Conservation (phyloP, 23 tunicate species). For the Styela clava region DNA sequence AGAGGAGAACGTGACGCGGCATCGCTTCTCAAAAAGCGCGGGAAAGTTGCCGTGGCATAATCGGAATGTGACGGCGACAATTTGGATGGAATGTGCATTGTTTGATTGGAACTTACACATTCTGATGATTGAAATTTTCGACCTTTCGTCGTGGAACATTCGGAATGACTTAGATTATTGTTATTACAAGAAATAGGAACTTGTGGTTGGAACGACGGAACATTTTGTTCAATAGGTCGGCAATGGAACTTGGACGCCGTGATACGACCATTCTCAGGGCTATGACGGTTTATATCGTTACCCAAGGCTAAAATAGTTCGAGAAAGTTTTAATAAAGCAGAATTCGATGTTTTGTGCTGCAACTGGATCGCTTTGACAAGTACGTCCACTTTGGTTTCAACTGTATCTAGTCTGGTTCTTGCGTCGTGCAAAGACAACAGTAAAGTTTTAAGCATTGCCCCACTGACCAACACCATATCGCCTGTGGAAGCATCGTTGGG, state of each 20-base stretch:
- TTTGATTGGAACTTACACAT: neutral
- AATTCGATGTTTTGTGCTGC: conserved; percentile 33
- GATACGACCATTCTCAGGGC: neutral
- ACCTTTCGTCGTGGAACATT: neutral
- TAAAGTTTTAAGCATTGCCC: conserved; percentile 37
- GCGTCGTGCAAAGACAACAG: conserved; percentile 47
- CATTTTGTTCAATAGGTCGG: neutral
- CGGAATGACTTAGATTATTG: neutral
- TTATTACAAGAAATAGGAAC: conserved; percentile 5
- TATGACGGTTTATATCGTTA: neutral
- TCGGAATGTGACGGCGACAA: neutral
- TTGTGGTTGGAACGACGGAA: neutral
- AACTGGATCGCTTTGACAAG: conserved; percentile 36
- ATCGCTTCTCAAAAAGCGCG: conserved; percentile 5
- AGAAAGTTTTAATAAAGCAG: neutral
- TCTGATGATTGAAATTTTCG: conserved; percentile 4
- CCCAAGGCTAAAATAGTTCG: conserved; percentile 19
- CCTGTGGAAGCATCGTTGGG: neutral
- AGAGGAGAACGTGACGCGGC: neutral
- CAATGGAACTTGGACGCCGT: neutral
- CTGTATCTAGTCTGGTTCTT: conserved; percentile 36
- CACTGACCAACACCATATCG: conserved; percentile 31
- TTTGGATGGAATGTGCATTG: neutral
- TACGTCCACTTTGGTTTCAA: conserved; percentile 37
- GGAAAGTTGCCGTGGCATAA: conserved; percentile 15